These are phyloP conservation scores for Micronycteris hirsuta DNA, from an alignment of 2,113 vertebrate species.

Conservation along the genomic window DNA sequence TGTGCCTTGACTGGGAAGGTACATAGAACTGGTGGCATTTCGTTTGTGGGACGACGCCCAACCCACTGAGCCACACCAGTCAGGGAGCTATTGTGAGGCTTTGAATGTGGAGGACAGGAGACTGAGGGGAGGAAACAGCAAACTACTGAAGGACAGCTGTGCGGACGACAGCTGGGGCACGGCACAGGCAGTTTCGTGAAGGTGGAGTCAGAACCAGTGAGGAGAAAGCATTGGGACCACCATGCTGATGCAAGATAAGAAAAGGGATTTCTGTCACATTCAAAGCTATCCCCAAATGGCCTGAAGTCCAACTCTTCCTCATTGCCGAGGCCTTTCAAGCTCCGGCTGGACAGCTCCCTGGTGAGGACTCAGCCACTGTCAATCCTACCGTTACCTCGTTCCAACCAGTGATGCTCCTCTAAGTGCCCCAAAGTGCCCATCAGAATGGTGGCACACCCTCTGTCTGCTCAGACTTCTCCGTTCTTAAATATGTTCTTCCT, in stretches of 20 bases:
- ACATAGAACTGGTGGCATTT: no score
- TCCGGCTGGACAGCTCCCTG: not conserved
- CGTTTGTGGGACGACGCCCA: no score
- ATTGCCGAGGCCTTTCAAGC: not conserved
- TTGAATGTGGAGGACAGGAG: not conserved
- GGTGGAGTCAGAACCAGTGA: not conserved
- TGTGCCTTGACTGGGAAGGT: no score
- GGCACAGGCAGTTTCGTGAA: not conserved
- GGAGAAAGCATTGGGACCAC: not conserved
- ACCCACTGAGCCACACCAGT: no score
- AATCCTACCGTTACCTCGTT: not conserved
- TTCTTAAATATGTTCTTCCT: not conserved
- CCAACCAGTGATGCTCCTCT: not conserved
- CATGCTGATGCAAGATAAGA: not conserved
- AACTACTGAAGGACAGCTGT: not conserved
- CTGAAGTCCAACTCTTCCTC: not conserved
- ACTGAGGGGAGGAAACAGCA: not conserved
- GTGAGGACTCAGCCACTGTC: not conserved
- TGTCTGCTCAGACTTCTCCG: not conserved
- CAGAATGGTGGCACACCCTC: not conserved
- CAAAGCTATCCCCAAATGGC: no score
- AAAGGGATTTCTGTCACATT: not conserved
- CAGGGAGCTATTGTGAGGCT: not conserved
- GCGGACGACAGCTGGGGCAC: not conserved
- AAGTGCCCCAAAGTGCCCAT: not conserved